A percentile compares a stretch with the other conserved stretches of the same genome.
Evolutionary conservation across 2,888 invertebrate genomes (phyloP).

Genomic region (Stramonita haemastoma): DNA sequence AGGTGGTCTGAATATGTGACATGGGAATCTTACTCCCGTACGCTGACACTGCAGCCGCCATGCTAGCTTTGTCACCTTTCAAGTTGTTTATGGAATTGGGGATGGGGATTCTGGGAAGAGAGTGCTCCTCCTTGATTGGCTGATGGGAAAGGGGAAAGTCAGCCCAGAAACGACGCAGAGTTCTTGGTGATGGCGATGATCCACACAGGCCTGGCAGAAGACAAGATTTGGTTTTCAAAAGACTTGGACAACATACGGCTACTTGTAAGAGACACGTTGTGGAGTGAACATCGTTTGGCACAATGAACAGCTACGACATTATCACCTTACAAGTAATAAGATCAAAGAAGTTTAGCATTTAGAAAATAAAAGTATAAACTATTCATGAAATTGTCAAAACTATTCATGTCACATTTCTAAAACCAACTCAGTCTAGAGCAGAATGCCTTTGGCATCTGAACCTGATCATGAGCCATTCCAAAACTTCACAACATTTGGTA

Average conservation of each 20-base stretch:
- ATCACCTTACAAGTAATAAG: background rate
- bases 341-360: too few relatives aligned
- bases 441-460: too few relatives aligned
- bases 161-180: conserved; percentile 48
- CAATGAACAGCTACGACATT: background rate
- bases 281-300: background rate
- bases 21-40: conserved; percentile 40
- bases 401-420: too few relatives aligned
- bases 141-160: conserved; percentile 48
- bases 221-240: conserved; percentile 25
- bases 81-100: conserved; percentile 27
- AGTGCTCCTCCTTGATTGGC: conserved; percentile 48
- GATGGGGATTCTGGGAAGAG: conserved; percentile 44
- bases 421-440: too few relatives aligned
- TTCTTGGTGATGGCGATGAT: conserved; percentile 47
- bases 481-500: too few relatives aligned
- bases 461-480: too few relatives aligned
- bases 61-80: conserved; percentile 19
- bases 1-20: conserved; percentile 19
- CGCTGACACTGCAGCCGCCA: background rate
- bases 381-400: too few relatives aligned
- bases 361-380: too few relatives aligned
- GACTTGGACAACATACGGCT: background rate
- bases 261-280: background rate
- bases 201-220: conserved; percentile 42